Percentiles rank a stretch among this genome's conserved stretches.
phyloP scores from a whole-genome alignment of 1,140 invertebrate genomes.

The Pseudomyrmex concolor region DNA sequence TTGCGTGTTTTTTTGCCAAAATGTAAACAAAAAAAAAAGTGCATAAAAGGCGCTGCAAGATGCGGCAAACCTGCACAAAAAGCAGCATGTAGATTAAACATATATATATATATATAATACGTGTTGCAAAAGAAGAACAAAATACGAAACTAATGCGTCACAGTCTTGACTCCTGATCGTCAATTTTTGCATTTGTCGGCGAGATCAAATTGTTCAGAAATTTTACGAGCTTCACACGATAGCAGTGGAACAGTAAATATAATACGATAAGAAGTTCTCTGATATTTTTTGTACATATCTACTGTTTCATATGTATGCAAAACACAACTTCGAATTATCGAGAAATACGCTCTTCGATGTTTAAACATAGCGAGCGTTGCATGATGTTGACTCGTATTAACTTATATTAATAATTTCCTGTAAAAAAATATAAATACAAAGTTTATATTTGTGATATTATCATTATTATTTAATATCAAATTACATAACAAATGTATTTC shows the following conservation, averaged over 20 bases:
- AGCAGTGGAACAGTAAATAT: not conserved
- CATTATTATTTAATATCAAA: too few species aligned
- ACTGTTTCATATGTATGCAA: too few species aligned
- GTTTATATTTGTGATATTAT: too few species aligned
- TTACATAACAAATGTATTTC: too few species aligned
- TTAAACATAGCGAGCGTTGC: too few species aligned
- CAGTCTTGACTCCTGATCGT: not conserved
- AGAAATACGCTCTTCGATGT: too few species aligned
- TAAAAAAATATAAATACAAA: too few species aligned
- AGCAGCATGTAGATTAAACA: not conserved
- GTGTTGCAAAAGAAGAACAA: slow-evolving; percentile 19
- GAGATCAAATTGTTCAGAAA: slow-evolving; percentile 12
- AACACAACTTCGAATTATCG: too few species aligned
- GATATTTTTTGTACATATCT: not conserved
- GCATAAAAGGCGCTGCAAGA: not conserved
- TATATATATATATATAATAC: not conserved
- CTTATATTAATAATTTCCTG: too few species aligned
- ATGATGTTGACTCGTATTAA: too few species aligned
- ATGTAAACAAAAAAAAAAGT: slow-evolving; percentile 23
- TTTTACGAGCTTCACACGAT: slow-evolving; percentile 7
- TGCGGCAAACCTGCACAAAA: not conserved
- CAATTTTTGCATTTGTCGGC: slow-evolving; percentile 29
- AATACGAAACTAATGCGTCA: not conserved
- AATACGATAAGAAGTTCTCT: not conserved
- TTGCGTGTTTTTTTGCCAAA: not conserved